These are phyloP conservation scores for Proteles cristata DNA, from an alignment of 2,113 vertebrate species.

Conservation along the genomic window DNA sequence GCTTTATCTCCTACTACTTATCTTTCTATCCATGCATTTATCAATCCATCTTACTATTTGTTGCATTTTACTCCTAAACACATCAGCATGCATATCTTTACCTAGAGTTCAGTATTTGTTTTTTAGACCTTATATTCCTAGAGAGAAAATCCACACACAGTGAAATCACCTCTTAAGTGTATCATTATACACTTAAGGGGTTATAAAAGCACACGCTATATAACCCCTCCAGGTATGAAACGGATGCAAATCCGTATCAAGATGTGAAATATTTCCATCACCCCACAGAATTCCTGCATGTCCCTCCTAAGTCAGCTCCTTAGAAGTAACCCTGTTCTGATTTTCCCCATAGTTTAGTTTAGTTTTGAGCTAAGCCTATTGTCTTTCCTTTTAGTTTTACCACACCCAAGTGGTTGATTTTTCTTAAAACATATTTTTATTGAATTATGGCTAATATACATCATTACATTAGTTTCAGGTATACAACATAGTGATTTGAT, in stretches of 20 bases:
- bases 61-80: constrained; percentile 23
- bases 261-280: neutral
- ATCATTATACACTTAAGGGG: no score
- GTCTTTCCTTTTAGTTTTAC: constrained; percentile 8
- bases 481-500: neutral
- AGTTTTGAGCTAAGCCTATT: neutral
- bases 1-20: neutral
- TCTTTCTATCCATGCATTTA: neutral
- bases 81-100: constrained; percentile 18
- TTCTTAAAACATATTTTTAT: neutral
- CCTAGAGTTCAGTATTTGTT: neutral
- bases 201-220: neutral
- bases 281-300: neutral
- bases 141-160: neutral
- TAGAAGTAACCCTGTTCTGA: neutral
- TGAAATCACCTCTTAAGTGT: neutral
- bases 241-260: neutral
- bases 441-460: neutral
- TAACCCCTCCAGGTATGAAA: neutral
- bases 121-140: constrained; percentile 17
- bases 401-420: neutral
- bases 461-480: neutral
- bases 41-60: neutral
- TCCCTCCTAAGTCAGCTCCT: neutral
- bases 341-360: constrained; percentile 30